A percentile compares a stretch with the other conserved stretches of the same genome.
Evolutionary conservation across 1,140 invertebrate species (phyloP).

Genomic region (Zaprionus ghesquierei): DNA sequence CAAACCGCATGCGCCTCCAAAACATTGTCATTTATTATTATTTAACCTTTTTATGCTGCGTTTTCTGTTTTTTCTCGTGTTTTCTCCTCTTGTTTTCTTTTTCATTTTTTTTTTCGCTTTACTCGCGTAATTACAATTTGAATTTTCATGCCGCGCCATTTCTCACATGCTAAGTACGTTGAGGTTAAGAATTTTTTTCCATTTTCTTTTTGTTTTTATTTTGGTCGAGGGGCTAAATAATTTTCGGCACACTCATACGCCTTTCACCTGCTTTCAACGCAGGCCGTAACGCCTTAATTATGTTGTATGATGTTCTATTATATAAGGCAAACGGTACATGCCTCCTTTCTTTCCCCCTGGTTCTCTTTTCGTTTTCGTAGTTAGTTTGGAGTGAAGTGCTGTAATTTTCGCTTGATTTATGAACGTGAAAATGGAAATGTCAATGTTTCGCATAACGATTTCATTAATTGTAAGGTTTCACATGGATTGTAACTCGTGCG

Average conservation of each 20-base stretch:
- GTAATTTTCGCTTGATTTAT: conserved; percentile 80
- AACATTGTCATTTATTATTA: conserved; percentile 78
- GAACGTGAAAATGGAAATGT: conserved; percentile 69
- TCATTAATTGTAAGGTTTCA: conserved; percentile 74
- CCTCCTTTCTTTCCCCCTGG: conserved; percentile 21
- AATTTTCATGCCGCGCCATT: conserved; percentile 69
- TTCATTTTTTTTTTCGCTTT: conserved; percentile 15
- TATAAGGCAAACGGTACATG: conserved; percentile 34
- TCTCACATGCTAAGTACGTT: conserved; percentile 36
- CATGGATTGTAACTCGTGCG: conserved; percentile 36
- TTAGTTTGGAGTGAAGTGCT: conserved; percentile 34
- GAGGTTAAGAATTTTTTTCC: conserved; percentile 36
- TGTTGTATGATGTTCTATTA: conserved; percentile 74
- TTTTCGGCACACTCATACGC: conserved; percentile 74
- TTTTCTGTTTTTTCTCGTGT: conserved; percentile 2
- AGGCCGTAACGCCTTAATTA: conserved; percentile 73
- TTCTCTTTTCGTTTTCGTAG: conserved; percentile 8
- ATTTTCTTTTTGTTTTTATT: conserved; percentile 21
- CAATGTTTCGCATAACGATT: conserved; percentile 79
- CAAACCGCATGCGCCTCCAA: conserved; percentile 57
- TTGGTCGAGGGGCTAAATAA: no score
- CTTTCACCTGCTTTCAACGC: conserved; percentile 69
- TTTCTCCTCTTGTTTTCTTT: conserved; percentile 6
- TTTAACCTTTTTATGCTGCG: conserved; percentile 54
- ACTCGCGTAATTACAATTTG: conserved; percentile 71